Evolutionary conservation across 1,140 invertebrate species (phyloP), one percentile per base, ranked within the genome.

Genomic region (Pteromalus puparum): DNA sequence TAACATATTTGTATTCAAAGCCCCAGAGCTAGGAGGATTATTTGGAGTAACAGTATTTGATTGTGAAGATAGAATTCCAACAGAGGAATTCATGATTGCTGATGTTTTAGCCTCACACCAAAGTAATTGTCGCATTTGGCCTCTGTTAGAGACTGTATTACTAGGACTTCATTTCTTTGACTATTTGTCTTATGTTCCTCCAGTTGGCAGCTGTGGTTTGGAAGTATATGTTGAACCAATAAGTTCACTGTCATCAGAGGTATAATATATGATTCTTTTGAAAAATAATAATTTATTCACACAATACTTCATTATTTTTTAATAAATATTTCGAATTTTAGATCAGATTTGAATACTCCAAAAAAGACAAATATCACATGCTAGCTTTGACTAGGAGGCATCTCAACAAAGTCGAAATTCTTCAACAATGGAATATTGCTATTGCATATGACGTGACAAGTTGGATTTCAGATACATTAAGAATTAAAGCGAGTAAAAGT

Each of bases 121-220:
- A 88, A 93, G 93, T 85, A 94, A 94, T 87, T 92, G 93, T 88
- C 90, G 91, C 88, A 92, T 92, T 75, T 93, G 91, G 89, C 90
- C 93, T 82, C 89, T 88, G 53, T 87, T 93, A 24, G 91, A 92
- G 87, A 88, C 92, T 28, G 89, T 90, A 9, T 86, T 94, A n/a
- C 83, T 93, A 4, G 92, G 91, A n/a, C 86, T 93, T 48, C 93
- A 94, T 76, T 87, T 94, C 30, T 87, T 93, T 46, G 93, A 94
- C 87, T 93, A 94, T 81, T 92, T 93, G 70, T 92, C 91, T 61
- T 94, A 93, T 79, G 87, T 93, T 46, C 93, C 94, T n/a, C 91
- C 93, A 61, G 90, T 90, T 83, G 92, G 92, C 13, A 94, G 91
- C 28, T 94, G 93, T 83, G 93, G 93, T 53, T 70, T 92, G 72